A percentile compares a stretch with the other conserved stretches of the same genome.
Evolutionary conservation across 2,113 vertebrate species (phyloP).

Genomic region (Naja naja): DNA sequence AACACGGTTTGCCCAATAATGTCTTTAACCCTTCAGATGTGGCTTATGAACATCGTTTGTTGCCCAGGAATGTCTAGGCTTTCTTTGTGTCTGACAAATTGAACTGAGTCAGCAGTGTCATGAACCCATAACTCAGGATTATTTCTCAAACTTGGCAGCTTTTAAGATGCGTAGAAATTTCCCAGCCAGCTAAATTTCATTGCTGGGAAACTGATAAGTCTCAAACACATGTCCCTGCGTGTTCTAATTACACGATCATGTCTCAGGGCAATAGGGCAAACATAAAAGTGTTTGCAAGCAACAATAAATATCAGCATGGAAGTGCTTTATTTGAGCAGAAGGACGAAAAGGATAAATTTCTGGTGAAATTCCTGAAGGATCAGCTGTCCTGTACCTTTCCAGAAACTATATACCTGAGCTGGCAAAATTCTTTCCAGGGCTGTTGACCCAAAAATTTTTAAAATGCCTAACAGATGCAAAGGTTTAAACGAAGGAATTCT

Average conservation of each 20-base stretch:
- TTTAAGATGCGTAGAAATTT: not conserved
- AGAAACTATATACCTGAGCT: conserved; percentile 23
- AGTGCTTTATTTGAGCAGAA: not conserved
- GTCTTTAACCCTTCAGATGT: not conserved
- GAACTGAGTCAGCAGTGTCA: not conserved
- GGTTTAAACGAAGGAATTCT: not conserved
- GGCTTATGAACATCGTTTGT: not conserved
- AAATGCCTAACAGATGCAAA: not conserved
- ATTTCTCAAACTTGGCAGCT: not conserved
- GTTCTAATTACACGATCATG: not conserved
- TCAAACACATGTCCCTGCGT: not conserved
- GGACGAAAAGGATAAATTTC: rapidly evolving
- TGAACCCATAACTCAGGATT: not conserved
- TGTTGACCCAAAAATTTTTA: not conserved
- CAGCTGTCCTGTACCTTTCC: not conserved
- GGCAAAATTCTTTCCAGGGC: not conserved
- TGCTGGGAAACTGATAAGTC: not conserved
- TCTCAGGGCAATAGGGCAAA: not conserved
- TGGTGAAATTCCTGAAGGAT: not conserved
- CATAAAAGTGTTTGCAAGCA: not conserved
- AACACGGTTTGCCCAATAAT: not conserved
- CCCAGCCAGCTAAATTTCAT: not conserved
- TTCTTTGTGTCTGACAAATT: not conserved
- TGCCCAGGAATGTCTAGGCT: not conserved
- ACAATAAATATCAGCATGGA: not conserved